phyloP scores from a whole-genome alignment of 2,888 invertebrate genomes.

The Dione vanillae region DNA sequence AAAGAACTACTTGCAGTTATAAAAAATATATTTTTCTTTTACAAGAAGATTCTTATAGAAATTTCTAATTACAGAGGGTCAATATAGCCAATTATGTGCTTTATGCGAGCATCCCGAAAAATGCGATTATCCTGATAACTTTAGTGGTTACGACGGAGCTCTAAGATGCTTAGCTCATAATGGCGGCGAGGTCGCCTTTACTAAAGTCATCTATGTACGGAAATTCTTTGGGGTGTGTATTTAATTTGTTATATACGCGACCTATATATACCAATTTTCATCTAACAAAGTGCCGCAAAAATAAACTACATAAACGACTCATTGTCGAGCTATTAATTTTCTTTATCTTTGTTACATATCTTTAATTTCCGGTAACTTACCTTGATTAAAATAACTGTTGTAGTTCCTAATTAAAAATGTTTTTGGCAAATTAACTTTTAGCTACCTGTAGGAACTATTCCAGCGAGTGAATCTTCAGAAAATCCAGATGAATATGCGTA shows the following conservation, averaged over 20 bases:
- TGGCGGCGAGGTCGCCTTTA: constrained; percentile 93
- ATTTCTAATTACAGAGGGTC: constrained; percentile 82
- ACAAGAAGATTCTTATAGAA: background rate
- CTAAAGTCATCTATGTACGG: constrained; percentile 91
- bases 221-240: constrained; percentile 90
- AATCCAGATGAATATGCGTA: constrained; percentile 88
- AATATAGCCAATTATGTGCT: constrained; percentile 90
- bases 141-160: constrained; percentile 94
- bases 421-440: constrained; percentile 50
- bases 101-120: constrained; percentile 90
- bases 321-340: constrained; percentile 16
- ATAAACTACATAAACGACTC: constrained; percentile 11
- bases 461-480: constrained; percentile 84
- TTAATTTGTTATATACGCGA: constrained; percentile 7
- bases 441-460: constrained; percentile 86
- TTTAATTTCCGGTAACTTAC: background rate
- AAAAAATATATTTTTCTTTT: background rate
- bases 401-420: background rate
- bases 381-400: background rate
- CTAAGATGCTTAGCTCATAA: constrained; percentile 91
- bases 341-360: background rate
- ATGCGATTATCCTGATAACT: constrained; percentile 93
- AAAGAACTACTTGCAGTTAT: background rate
- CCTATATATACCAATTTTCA: background rate
- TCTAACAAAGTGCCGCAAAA: constrained; percentile 11